Evolutionary conservation across 1,140 invertebrate genomes (phyloP).

Genomic region (Aleiodes sp.): DNA sequence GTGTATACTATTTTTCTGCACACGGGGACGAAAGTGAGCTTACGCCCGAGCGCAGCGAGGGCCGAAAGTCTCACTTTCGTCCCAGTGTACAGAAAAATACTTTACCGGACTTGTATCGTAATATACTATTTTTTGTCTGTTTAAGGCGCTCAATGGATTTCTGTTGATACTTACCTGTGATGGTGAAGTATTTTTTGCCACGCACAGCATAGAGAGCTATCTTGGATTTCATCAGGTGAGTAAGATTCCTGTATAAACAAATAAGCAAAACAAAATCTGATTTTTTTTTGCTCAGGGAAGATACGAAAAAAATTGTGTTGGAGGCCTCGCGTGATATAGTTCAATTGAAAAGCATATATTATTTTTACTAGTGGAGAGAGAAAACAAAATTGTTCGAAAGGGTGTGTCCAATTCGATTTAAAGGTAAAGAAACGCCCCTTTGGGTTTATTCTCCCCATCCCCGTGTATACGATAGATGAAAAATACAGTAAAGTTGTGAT

Average conservation of each 20-base stretch:
- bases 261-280: background rate
- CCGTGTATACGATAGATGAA: too few relatives aligned
- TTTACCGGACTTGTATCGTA: too few relatives aligned
- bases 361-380: too few relatives aligned
- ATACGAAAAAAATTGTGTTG: conserved; percentile 10
- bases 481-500: background rate
- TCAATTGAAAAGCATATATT: background rate
- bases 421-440: background rate
- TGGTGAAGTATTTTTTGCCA: conserved; percentile 99
- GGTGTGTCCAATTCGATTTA: conserved; percentile 30
- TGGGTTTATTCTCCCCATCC: too few relatives aligned
- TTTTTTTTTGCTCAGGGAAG: background rate
- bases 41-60: too few relatives aligned
- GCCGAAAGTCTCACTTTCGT: too few relatives aligned
- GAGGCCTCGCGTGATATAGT: conserved; percentile 22
- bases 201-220: conserved; percentile 99
- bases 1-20: too few relatives aligned
- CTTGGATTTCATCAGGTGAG: conserved; percentile 99
- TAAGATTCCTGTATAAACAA: conserved; percentile 28
- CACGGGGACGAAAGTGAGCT: too few relatives aligned
- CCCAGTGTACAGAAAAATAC: too few relatives aligned
- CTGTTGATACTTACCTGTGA: conserved; percentile 98
- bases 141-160: conserved; percentile 98
- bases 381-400: background rate
- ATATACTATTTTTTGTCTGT: conserved; percentile 49